Evolutionary conservation across 2,797 vertebrate genomes (phyloP).

Genomic region (Florisuga fusca): DNA sequence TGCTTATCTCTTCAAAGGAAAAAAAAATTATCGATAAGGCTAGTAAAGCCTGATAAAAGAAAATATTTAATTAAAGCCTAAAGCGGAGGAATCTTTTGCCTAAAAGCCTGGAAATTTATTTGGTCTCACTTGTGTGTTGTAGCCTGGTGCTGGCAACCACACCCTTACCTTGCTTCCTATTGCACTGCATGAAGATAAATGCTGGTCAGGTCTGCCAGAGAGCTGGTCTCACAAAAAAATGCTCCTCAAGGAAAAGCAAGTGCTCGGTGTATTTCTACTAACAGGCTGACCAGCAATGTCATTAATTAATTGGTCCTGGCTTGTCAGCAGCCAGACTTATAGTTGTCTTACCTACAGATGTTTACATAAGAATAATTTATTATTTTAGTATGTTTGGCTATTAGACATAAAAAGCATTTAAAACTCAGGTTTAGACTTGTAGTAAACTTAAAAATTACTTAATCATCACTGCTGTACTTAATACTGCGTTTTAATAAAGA

Average conservation of each 20-base stretch:
- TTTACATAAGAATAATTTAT: not conserved
- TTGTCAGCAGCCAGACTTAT: not conserved
- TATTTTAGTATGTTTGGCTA: not conserved
- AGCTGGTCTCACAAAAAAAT: not conserved
- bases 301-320: not conserved
- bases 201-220: not conserved
- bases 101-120: not conserved
- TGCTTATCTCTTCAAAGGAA: not conserved
- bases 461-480: not conserved
- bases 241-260: not conserved
- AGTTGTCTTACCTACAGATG: not conserved
- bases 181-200: rapidly evolving
- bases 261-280: not conserved
- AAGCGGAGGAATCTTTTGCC: not conserved
- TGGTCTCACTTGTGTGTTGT: not conserved
- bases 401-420: not conserved
- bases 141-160: not conserved
- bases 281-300: not conserved
- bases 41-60: not conserved
- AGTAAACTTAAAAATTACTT: not conserved
- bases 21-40: not conserved
- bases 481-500: not conserved
- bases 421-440: not conserved
- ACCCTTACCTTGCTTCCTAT: not conserved
- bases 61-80: not conserved